Base-by-base conservation (phyloP, 2,888 invertebrate genomes). In the Coenonympha glycerion region DNA sequence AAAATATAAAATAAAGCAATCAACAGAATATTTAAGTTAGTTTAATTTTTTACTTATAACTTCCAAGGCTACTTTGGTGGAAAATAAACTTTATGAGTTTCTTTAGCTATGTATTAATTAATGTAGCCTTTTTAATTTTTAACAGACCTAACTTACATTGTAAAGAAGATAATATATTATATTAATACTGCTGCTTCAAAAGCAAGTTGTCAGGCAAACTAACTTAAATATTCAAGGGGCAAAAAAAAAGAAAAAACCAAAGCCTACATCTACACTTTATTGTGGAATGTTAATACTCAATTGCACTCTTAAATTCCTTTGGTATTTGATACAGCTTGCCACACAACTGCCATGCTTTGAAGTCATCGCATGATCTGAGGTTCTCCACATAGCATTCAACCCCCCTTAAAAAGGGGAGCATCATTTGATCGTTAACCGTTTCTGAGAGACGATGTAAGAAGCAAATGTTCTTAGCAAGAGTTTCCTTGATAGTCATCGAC, bases 271-370 rank as follows among this genome's bases (percentile, higher is more conserved):
- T 71, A 69, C 55, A 61, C 52, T 71, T 69, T 68, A 68, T 65
- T 55, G 52, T 62, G 77, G 78, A 77, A 77, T 78, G 77, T 79
- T 71, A 87, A 71, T 85, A 87, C 59, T 87, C 84, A 62, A 86
- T 85, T 66, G 83, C 78, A 71, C 69, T 79, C 60, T 79, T 82
- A 54, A 87, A 87, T 57, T 83, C 83, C 61, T 86, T 82, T 60
- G 88, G 85, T 68, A 79, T 49, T 59, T 85, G 80, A 52, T 75
- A 71, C 47, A 78, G 75, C 65, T 81, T 84, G 36, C 85, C 79
- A 60, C 83, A 78, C 1, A 84, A 65, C 55, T 81, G 82, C 87
- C 87, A 88, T 36, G 87, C 87, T 58, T 85, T 84, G 57, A 80
- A 85, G 55, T 87, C 87, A 62, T 84, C 86, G 56, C 79, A 74